Conservation (phyloP, 2,797 vertebrate species). For the Schizothorax lantsangensis region DNA sequence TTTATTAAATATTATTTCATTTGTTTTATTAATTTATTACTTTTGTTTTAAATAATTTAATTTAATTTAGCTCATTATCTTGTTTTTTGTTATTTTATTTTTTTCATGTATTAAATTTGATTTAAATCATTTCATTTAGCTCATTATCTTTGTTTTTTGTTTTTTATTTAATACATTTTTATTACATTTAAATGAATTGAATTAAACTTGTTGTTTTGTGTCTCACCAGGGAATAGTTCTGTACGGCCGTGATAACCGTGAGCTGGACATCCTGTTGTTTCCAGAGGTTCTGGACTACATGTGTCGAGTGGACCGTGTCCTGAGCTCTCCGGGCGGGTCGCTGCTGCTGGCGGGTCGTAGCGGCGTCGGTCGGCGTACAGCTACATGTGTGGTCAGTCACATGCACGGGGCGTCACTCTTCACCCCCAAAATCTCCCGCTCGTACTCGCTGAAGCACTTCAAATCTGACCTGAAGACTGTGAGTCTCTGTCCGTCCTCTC, state of each 20-base stretch:
- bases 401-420: slow-evolving; percentile 90
- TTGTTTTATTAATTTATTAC: too few species aligned
- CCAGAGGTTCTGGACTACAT: slow-evolving; percentile 92
- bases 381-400: slow-evolving; percentile 89
- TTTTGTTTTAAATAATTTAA: too few species aligned
- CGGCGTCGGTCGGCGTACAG: slow-evolving; percentile 91
- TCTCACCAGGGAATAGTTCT: slow-evolving; percentile 85
- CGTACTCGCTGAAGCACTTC: slow-evolving; percentile 92
- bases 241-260: slow-evolving; percentile 91
- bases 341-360: slow-evolving; percentile 92
- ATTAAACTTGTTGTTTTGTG: background rate
- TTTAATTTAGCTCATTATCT: too few species aligned
- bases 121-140: background rate
- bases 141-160: background rate
- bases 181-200: background rate
- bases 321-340: slow-evolving; percentile 92
- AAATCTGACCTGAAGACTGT: slow-evolving; percentile 92
- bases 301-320: slow-evolving; percentile 89
- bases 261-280: slow-evolving; percentile 91
- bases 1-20: too few species aligned
- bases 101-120: background rate
- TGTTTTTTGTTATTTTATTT: background rate
- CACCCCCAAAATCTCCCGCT: slow-evolving; percentile 91
- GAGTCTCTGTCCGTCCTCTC: slow-evolving; percentile 60
- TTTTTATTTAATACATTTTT: background rate